Evolutionary conservation across 2,797 vertebrate genomes (phyloP).

Genomic region (Nothura maculosa): DNA sequence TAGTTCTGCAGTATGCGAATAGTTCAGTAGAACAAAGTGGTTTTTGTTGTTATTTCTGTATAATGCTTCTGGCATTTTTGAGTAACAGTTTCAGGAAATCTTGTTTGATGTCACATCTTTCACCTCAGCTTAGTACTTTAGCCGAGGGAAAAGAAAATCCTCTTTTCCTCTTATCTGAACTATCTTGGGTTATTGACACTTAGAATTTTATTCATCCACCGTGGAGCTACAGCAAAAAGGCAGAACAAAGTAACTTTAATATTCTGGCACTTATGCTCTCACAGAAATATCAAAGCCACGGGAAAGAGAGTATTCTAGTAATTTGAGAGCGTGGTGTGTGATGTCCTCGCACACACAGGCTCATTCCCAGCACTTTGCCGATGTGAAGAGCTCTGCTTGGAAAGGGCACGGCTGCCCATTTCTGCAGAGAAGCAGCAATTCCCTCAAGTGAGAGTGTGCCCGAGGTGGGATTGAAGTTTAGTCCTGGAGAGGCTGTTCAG

Average conservation of each 20-base stretch:
- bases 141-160: not conserved
- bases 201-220: not conserved
- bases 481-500: not conserved
- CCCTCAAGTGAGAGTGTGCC: not conserved
- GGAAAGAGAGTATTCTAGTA: conserved; percentile 13
- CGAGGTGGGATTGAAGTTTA: not conserved
- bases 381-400: not conserved
- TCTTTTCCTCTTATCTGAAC: conserved; percentile 25
- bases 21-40: not conserved
- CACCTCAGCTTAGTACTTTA: not conserved
- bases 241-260: conserved; percentile 16
- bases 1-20: not conserved
- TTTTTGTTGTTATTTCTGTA: not conserved
- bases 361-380: not conserved
- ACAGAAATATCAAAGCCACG: not conserved
- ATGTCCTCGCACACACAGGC: not conserved
- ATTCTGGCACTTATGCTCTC: not conserved
- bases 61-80: not conserved
- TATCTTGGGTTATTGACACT: not conserved
- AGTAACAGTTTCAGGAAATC: not conserved
- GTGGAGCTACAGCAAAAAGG: conserved; percentile 15
- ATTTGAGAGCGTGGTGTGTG: not conserved
- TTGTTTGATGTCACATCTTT: not conserved
- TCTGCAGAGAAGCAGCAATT: conserved; percentile 12
- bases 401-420: not conserved